These are phyloP conservation scores for Nothura maculosa DNA, from an alignment of 2,797 vertebrate genomes.

Conservation along the genomic window DNA sequence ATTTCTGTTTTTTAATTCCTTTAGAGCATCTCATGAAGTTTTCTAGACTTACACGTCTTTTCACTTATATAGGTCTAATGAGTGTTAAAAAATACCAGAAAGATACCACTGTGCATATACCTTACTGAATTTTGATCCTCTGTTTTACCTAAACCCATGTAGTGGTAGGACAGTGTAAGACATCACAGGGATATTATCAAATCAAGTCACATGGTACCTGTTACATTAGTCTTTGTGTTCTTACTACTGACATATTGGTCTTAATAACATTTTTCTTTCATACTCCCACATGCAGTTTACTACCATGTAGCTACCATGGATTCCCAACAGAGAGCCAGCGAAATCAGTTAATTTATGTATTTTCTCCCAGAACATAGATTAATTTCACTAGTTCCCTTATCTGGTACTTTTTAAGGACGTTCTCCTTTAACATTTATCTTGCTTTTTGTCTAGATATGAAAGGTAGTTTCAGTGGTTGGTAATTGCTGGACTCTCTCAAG, in stretches of 20 bases:
- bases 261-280: background rate
- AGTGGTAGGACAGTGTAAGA: fast-evolving
- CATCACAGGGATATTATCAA: background rate
- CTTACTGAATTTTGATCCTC: background rate
- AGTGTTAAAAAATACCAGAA: background rate
- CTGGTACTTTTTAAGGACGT: background rate
- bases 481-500: background rate
- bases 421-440: background rate
- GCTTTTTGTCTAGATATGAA: background rate
- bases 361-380: background rate
- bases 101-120: fast-evolving
- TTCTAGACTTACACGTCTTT: background rate
- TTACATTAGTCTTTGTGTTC: background rate
- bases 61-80: background rate
- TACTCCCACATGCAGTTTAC: background rate
- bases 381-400: background rate
- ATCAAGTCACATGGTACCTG: background rate
- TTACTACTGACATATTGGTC: background rate
- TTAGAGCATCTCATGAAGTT: background rate
- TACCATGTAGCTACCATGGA: background rate
- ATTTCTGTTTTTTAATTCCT: background rate
- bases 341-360: background rate
- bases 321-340: background rate
- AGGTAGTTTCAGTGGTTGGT: background rate
- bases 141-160: background rate